Base-by-base conservation (phyloP, 64 coral and sea anemone species). In the Catalaphyllia jardinei region DNA sequence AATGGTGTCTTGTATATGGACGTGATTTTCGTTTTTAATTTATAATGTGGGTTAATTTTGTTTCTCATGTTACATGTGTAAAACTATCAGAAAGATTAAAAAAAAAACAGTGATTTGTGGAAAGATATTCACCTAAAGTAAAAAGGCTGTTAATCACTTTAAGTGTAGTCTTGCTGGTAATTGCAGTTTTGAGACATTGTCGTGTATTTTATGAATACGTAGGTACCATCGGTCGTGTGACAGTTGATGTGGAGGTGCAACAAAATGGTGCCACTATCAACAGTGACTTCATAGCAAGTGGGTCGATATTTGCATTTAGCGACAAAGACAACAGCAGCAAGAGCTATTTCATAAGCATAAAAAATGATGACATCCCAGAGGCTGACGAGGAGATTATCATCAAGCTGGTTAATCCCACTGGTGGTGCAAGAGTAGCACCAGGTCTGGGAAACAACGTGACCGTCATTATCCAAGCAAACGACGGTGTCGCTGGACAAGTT, bases 371-470 rank as follows among this genome's bases (percentile, higher is more conserved):
- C 22, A 82, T 79, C 35, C 97, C 94, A 39, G 97, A 99, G 76
- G 60, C 29, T 25, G 94, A 95, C 31, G 97, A 99, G 60, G 86
- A 83, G 14, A 78, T 98, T 69, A 65, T 98, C 25, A 93, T 98
- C 42, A 64, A 78, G 57, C 86, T 99, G 25, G 78, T 87, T 62
- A 99, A 91, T 60, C 97, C 96, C 1, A 98, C 96, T 4, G 87
- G 86, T 8, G 96, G 96, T 28, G 87, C 96, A 35, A 86, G 75
- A 29, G 88, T 98, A 11, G 52, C 89, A 14, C 54, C 15, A 79
- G 88, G 93, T 63, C 49, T 64, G 25, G 96, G 96, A 1, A 99
- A 86, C 75, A 95, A 99, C 63, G 89, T 99, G 24, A 99, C 97
- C 6, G 42, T 99, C 31, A 86, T 93, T 1, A 99, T 99, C 33